Conservation (phyloP, 2,888 invertebrate species). For the Apamea anceps region DNA sequence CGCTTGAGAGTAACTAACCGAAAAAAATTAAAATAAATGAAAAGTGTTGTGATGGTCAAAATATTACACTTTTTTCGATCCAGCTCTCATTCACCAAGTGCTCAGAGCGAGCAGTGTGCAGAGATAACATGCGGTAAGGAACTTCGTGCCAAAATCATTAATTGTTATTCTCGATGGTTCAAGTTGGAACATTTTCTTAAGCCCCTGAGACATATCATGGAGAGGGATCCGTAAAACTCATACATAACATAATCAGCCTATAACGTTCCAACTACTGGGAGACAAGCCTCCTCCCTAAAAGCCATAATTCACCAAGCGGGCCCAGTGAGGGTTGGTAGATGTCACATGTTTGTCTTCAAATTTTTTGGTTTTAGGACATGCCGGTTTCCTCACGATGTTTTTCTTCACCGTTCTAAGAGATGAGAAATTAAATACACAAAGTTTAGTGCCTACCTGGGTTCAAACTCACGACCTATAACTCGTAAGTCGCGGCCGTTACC, state of each 20-base stretch:
- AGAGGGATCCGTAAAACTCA: neutral
- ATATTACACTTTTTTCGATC: neutral
- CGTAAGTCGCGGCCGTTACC: neutral
- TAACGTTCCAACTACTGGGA: neutral
- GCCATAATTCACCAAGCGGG: neutral
- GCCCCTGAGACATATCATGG: neutral
- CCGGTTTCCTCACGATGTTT: neutral
- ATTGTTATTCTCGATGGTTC: neutral
- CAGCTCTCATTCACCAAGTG: neutral
- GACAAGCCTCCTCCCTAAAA: neutral
- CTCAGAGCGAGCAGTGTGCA: neutral
- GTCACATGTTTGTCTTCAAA: neutral
- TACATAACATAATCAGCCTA: neutral
- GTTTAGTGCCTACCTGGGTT: neutral
- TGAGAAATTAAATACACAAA: too few relatives aligned
- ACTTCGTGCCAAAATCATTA: neutral
- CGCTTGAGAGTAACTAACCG: neutral
- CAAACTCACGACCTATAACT: neutral
- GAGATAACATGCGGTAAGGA: neutral
- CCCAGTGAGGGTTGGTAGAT: neutral
- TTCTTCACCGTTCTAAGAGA: neutral
- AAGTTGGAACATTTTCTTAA: neutral
- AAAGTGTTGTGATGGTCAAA: neutral
- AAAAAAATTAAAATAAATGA: neutral
- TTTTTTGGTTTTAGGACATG: neutral